phyloP scores from a whole-genome alignment of 2,797 vertebrate species.

The Triplophysa bombifrons region DNA sequence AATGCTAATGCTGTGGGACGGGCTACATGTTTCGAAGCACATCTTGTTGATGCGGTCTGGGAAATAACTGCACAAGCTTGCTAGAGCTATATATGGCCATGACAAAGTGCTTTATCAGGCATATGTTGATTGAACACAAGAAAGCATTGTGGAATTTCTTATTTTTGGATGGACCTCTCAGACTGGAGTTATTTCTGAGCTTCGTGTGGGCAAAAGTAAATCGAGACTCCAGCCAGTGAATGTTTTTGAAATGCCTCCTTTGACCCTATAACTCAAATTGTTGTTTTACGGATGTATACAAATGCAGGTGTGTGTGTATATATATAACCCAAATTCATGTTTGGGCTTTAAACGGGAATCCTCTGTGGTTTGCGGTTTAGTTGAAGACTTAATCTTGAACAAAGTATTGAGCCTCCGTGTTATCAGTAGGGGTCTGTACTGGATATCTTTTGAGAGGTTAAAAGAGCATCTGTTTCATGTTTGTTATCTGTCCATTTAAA shows the following conservation, averaged over 20 bases:
- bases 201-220: constrained; percentile 9
- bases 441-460: too few species aligned
- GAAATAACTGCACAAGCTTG: constrained; percentile 11
- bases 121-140: constrained; percentile 16
- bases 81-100: constrained; percentile 11
- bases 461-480: background rate
- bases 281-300: too few species aligned
- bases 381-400: too few species aligned
- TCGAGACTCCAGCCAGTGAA: constrained; percentile 5
- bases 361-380: too few species aligned
- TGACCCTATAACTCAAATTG: too few species aligned
- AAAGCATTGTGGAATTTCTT: constrained; percentile 6
- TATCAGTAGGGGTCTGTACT: background rate
- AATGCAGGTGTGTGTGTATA: too few species aligned
- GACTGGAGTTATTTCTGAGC: constrained; percentile 23
- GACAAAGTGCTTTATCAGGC: constrained; percentile 33
- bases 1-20: background rate
- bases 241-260: background rate
- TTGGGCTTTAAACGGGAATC: too few species aligned
- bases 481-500: constrained; percentile 56
- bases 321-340: too few species aligned
- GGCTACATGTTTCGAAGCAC: background rate
- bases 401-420: too few species aligned
- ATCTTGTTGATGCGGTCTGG: background rate
- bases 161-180: background rate